A percentile compares a stretch with the other conserved stretches of the same genome.
phyloP scores from a whole-genome alignment of 2,113 vertebrate species.

The Leptobrachium leishanense region DNA sequence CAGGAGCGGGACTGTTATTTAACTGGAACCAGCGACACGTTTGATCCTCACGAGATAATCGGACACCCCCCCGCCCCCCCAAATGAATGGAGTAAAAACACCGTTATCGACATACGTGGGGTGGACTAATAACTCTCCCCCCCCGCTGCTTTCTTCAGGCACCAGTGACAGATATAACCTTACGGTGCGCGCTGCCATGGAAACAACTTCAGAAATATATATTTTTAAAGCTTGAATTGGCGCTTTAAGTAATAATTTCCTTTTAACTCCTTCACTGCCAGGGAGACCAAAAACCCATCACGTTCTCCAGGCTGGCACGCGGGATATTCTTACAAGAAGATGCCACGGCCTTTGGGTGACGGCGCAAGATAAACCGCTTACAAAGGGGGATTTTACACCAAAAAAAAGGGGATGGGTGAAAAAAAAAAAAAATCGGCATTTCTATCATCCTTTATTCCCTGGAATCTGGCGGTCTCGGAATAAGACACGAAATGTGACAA shows the following conservation, averaged over 20 bases:
- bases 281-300: neutral
- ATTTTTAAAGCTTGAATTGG: slow-evolving; percentile 34
- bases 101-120: neutral
- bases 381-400: no score
- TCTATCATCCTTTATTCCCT: no score
- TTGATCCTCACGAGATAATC: neutral
- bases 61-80: neutral
- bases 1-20: no score
- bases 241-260: slow-evolving; percentile 18
- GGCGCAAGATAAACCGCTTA: no score
- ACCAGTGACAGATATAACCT: slow-evolving; percentile 40
- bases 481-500: no score
- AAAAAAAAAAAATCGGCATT: no score
- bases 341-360: no score
- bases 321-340: no score
- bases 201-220: slow-evolving; percentile 36
- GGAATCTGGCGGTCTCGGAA: no score
- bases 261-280: slow-evolving; percentile 19
- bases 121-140: neutral
- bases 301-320: no score
- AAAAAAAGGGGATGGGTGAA: no score
- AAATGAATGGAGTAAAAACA: neutral
- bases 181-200: slow-evolving; percentile 32
- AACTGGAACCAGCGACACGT: no score
- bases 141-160: slow-evolving; percentile 4